Evolutionary conservation across 2,113 vertebrate species (phyloP), one percentile per base, ranked within the genome.

Genomic region (Brienomyrus brachyistius): DNA sequence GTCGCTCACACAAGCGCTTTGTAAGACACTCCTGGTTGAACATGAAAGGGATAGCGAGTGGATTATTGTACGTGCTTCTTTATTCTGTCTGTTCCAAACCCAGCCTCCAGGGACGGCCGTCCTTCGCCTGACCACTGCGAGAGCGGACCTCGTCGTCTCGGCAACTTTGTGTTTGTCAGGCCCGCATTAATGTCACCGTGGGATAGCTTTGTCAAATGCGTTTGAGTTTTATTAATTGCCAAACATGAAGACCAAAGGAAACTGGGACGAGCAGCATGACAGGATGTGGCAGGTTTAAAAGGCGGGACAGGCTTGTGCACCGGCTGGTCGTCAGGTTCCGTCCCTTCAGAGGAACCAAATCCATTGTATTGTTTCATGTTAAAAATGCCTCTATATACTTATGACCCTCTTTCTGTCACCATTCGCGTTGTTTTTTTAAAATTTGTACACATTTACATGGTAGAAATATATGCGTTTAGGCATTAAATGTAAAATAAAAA

Each of bases 221-320:
- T 84, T 47, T 84, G 80, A 23, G 43, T 84, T 86, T 86, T 86
- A 86, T 23, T 51, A 86, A 86, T 52, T 86, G 21, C 48, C 17
- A 86, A 23, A 15, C 27, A 86, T 15, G 15, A 31, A 15, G 31
- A 31, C 48, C 31, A 50, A 86, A 52, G 27, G 80, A 86, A 48
- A 86, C 17, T 51, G 51, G 83, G 50, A 51, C 0, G 7, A 86
- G n/a, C 47, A 52, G n/a, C 84, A 9, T 9, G 48, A 19, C 45
- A 23, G 84, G 48, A 17, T 86, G 48, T 35, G 23, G 11, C 23
- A 1, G n/a, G 47, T 4, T 31, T 52, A 51, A 35, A 54, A 86
- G 84, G 48, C 27, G n/a, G 47, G n/a, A 84, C 19, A 48, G 21
- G 48, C 43, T 23, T 9, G 0, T 23, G 40, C 9, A 10, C 2